Evolutionary conservation across 2,888 invertebrate genomes (phyloP).

Genomic region (Cosmia trapezina): DNA sequence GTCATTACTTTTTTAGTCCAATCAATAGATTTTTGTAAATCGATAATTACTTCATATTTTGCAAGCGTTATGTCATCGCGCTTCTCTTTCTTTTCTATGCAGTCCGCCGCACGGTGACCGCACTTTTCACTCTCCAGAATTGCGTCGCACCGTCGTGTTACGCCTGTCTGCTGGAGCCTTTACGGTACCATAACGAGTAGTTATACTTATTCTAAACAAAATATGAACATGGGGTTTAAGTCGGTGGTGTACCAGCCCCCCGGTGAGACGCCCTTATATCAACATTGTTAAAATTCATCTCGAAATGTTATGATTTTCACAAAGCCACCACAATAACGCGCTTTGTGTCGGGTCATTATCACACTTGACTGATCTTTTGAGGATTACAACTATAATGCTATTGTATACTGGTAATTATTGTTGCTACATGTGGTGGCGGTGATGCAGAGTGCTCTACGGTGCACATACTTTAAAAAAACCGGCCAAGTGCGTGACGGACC

Average conservation of each 20-base stretch:
- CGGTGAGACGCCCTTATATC: slow-evolving; percentile 21
- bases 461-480: not conserved
- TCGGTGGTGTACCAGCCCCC: slow-evolving; percentile 35
- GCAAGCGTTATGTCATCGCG: no score
- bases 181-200: not conserved
- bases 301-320: slow-evolving; percentile 54
- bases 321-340: slow-evolving; percentile 36
- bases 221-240: slow-evolving; percentile 7
- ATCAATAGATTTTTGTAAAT: no score
- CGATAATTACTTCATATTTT: no score
- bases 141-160: no score
- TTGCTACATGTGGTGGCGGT: slow-evolving; percentile 34
- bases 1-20: no score
- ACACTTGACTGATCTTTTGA: slow-evolving; percentile 53
- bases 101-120: no score
- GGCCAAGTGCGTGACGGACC: no score
- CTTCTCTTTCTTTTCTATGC: no score
- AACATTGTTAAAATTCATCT: slow-evolving; percentile 48
- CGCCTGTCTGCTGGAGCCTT: no score
- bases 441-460: not conserved
- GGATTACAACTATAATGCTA: slow-evolving; percentile 50
- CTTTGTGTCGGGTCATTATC: slow-evolving; percentile 55
- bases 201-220: not conserved
- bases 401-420: slow-evolving; percentile 55
- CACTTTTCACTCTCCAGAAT: no score